Conservation (phyloP, 2,113 vertebrate species). For the Seriola quinqueradiata region DNA sequence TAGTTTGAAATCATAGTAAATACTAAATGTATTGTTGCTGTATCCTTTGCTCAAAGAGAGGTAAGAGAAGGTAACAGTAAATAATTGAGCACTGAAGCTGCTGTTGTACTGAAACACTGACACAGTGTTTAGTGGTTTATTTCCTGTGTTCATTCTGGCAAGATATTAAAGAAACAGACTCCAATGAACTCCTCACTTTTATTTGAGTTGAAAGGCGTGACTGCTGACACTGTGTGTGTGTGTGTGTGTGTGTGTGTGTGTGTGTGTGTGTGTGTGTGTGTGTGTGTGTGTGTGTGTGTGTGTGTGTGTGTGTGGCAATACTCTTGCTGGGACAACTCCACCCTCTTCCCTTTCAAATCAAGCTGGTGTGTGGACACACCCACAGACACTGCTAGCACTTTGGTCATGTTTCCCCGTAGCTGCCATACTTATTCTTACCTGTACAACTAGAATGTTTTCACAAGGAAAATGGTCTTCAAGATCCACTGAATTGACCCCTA, state of each 20-base stretch:
- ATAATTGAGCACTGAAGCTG: no score
- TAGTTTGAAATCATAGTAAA: no score
- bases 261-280: neutral
- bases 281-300: neutral
- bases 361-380: constrained; percentile 18
- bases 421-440: neutral
- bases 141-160: no score
- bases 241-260: neutral
- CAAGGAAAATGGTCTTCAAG: neutral
- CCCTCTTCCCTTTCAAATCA: neutral
- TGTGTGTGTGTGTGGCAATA: neutral
- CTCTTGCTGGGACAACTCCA: constrained; percentile 5
- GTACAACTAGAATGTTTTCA: neutral
- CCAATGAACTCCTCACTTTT: neutral
- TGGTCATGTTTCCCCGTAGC: neutral
- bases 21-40: no score
- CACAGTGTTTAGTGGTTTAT: neutral
- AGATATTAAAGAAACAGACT: neutral
- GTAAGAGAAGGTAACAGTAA: no score
- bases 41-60: no score
- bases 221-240: neutral
- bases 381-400: neutral
- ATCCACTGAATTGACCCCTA: no score
- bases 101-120: no score
- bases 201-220: constrained; percentile 17